A percentile compares a stretch with the other conserved stretches of the same genome.
These are phyloP conservation scores for Drosophila neutralis DNA, from an alignment of 2,888 invertebrate species.

Conservation along the genomic window DNA sequence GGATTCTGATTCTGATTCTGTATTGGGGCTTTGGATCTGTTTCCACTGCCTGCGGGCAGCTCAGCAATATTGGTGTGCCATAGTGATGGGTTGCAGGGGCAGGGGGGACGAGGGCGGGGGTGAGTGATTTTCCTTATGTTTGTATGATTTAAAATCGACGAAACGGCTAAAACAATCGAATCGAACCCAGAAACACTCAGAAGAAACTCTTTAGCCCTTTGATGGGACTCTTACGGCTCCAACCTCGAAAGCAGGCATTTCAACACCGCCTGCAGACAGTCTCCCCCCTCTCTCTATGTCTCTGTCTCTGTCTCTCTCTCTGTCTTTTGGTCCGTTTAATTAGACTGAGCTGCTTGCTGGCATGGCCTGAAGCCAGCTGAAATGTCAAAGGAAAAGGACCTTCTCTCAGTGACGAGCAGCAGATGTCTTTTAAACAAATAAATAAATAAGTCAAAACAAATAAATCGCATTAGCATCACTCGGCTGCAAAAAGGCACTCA, in stretches of 20 bases:
- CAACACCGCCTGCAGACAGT: background rate
- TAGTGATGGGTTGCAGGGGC: background rate
- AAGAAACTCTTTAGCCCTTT: background rate
- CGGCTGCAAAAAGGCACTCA: background rate
- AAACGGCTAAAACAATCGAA: background rate
- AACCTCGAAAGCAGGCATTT: background rate
- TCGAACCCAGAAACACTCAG: background rate
- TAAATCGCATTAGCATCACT: conserved; percentile 7
- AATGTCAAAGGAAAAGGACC: conserved; percentile 11
- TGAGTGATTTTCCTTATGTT: background rate
- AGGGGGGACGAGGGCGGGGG: background rate
- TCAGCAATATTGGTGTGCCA: background rate
- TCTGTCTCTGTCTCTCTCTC: too few species aligned
- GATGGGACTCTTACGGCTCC: background rate
- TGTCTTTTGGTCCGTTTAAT: conserved; percentile 41
- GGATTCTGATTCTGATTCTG: background rate
- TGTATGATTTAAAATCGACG: background rate
- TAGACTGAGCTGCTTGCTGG: conserved; percentile 25
- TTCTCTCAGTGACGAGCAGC: background rate
- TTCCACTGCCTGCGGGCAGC: background rate
- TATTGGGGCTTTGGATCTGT: background rate
- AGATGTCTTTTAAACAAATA: conserved; percentile 10
- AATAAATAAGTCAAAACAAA: conserved; percentile 10
- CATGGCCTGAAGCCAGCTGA: conserved; percentile 11
- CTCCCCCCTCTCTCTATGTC: background rate